phyloP scores from a whole-genome alignment of 2,113 vertebrate genomes.

The Protobothrops mucrosquamatus region DNA sequence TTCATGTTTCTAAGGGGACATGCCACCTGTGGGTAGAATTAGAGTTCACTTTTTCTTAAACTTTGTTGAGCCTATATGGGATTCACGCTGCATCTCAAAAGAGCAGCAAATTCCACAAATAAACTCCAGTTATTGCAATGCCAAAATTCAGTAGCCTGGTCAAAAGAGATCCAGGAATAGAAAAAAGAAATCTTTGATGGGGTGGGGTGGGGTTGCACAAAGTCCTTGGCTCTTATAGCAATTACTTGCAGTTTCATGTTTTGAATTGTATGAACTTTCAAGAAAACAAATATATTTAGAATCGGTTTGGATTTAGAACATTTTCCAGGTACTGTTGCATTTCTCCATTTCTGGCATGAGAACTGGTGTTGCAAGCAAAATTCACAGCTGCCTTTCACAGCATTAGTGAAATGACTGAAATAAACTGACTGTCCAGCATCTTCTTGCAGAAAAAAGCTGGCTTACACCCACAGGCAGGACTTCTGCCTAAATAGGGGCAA shows the following conservation, averaged over 20 bases:
- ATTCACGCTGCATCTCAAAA: background rate
- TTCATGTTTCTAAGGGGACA: background rate
- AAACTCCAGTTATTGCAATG: background rate
- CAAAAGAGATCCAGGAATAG: background rate
- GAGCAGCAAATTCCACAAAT: background rate
- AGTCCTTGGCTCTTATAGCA: background rate
- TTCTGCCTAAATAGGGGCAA: background rate
- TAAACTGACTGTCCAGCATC: rapidly evolving
- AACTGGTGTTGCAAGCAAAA: rapidly evolving
- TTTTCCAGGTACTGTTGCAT: background rate
- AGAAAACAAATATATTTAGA: background rate
- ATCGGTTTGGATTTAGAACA: background rate
- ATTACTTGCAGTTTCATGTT: background rate
- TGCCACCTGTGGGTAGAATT: background rate
- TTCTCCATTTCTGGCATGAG: background rate
- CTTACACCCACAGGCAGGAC: background rate
- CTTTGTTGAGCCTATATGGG: background rate
- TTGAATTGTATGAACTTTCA: background rate
- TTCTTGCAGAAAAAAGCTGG: background rate
- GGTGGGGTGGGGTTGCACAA: background rate
- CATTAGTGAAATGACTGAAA: rapidly evolving
- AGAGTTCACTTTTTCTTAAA: background rate
- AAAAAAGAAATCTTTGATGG: background rate
- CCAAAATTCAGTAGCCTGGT: background rate
- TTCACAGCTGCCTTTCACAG: rapidly evolving